Conservation (phyloP, 2,888 invertebrate species). For the Orthosia incerta region DNA sequence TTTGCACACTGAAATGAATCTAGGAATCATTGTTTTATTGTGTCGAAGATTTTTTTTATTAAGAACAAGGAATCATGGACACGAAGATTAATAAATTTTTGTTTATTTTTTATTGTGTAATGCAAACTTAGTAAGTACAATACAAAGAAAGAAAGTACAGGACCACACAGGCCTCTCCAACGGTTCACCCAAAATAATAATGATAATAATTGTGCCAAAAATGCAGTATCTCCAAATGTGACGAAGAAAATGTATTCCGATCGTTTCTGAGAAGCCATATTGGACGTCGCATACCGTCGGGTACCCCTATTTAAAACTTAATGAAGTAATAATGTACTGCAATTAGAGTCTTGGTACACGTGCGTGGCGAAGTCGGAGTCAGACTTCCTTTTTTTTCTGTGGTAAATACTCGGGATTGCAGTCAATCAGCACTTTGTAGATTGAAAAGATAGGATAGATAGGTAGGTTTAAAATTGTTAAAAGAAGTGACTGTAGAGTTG, state of each 20-base stretch:
- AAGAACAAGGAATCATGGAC: no score
- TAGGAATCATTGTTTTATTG: no score
- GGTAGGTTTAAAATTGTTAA: conserved; percentile 26
- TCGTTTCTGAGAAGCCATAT: conserved; percentile 55
- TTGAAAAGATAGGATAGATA: conserved; percentile 19
- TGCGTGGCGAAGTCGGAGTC: not conserved
- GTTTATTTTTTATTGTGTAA: no score
- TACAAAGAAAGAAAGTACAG: no score
- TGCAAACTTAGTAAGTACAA: no score
- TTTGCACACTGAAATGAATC: no score
- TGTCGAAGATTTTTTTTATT: no score
- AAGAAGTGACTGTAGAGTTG: not conserved
- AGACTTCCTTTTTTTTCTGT: conserved; percentile 26
- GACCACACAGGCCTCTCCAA: not conserved
- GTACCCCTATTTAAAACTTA: conserved; percentile 59
- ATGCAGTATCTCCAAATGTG: conserved; percentile 44
- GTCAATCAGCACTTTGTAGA: conserved; percentile 30
- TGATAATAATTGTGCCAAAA: conserved; percentile 34
- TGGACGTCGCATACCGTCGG: conserved; percentile 33
- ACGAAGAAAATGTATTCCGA: conserved; percentile 36
- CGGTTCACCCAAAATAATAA: conserved; percentile 35
- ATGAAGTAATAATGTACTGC: conserved; percentile 65
- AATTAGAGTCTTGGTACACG: conserved; percentile 33
- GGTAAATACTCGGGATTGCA: conserved; percentile 12
- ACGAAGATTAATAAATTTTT: no score